phyloP scores from a whole-genome alignment of 2,113 vertebrate genomes.

The Ptychochromis oligacanthus region DNA sequence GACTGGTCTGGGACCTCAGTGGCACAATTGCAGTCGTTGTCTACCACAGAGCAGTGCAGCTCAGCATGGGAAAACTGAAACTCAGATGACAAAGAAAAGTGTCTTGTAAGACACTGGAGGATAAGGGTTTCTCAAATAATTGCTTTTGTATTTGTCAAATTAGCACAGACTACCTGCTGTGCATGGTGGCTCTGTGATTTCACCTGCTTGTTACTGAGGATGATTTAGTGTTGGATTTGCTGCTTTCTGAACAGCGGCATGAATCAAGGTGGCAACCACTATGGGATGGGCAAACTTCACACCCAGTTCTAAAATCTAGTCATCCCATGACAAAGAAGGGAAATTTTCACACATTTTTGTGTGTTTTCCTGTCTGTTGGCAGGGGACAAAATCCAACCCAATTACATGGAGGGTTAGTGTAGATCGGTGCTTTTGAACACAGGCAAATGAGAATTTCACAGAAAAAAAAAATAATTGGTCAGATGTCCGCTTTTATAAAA shows the following conservation, averaged over 20 bases:
- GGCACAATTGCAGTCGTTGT: conserved; percentile 16
- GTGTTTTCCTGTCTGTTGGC: background rate
- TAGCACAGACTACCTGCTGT: background rate
- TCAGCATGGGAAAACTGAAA: conserved; percentile 19
- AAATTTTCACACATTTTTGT: background rate
- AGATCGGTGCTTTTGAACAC: conserved; percentile 11
- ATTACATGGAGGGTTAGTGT: background rate
- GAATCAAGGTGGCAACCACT: background rate
- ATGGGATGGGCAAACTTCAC: background rate
- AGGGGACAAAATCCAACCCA: background rate
- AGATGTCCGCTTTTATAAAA: conserved; percentile 38
- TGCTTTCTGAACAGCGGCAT: background rate
- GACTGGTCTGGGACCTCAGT: conserved; percentile 61
- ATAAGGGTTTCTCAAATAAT: background rate
- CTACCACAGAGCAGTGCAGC: background rate
- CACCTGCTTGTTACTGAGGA: background rate
- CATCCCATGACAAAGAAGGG: background rate
- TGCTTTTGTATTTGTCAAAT: background rate
- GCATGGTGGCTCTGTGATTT: background rate
- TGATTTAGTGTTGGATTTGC: background rate
- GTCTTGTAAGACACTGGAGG: background rate
- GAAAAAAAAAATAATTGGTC: conserved; percentile 45
- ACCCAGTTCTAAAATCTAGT: background rate
- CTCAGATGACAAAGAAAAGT: conserved; percentile 19
- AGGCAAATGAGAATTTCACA: conserved; percentile 43